These are phyloP conservation scores for Adoxophyes honmai DNA, from an alignment of 1,140 invertebrate genomes.

Conservation along the genomic window DNA sequence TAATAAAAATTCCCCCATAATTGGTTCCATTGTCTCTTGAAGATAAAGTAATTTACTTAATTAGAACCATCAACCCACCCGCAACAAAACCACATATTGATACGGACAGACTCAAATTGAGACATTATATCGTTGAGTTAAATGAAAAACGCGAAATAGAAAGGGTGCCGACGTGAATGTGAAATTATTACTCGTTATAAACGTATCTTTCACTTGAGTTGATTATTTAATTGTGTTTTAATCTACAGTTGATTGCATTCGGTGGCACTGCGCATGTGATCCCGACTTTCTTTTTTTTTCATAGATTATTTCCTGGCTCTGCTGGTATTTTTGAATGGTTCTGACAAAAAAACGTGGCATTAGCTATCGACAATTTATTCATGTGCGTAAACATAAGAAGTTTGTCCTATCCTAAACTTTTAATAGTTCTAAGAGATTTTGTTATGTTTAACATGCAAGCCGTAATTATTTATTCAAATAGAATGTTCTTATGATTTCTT, in stretches of 20 bases:
- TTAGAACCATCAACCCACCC: constrained; percentile 54
- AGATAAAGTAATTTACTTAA: constrained; percentile 73
- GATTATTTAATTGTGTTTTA: constrained; percentile 9
- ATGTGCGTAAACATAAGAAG: too few species aligned
- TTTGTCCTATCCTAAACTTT: too few species aligned
- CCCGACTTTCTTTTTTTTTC: too few species aligned
- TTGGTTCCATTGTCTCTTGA: constrained; percentile 51
- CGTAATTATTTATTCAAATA: too few species aligned
- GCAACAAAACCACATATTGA: constrained; percentile 38
- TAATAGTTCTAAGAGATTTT: too few species aligned
- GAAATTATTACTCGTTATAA: too few species aligned
- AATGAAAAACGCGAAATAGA: constrained; percentile 13
- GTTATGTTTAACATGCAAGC: too few species aligned
- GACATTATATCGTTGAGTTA: constrained; percentile 39
- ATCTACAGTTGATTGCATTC: background rate
- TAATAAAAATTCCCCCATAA: constrained; percentile 68
- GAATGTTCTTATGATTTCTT: background rate
- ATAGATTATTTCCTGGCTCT: too few species aligned
- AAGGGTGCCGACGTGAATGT: background rate
- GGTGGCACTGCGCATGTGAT: too few species aligned
- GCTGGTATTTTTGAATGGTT: too few species aligned
- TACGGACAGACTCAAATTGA: constrained; percentile 62
- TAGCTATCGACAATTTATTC: too few species aligned
- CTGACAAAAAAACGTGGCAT: too few species aligned
- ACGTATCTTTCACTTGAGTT: background rate